A percentile compares a stretch with the other conserved stretches of the same genome.
Evolutionary conservation across 2,797 vertebrate genomes (phyloP).

Genomic region (Xiphorhynchus erythropygius): DNA sequence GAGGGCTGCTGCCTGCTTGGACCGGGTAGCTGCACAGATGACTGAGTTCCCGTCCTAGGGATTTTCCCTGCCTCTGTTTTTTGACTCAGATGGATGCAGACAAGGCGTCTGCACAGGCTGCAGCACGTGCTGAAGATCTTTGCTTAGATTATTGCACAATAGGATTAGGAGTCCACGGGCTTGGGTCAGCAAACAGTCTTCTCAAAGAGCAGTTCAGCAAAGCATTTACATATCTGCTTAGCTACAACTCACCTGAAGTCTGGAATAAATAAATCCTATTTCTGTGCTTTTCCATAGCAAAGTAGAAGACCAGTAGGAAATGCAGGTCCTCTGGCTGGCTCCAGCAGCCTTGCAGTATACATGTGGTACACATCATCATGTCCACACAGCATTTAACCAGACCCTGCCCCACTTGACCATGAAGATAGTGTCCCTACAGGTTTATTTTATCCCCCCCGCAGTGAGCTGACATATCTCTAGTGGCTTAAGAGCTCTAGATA

Average conservation of each 20-base stretch:
- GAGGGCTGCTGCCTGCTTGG: constrained; percentile 61
- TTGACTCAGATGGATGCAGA: not conserved
- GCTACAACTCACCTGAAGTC: not conserved
- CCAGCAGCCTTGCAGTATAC: not conserved
- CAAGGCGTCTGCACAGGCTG: not conserved
- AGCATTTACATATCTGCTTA: not conserved
- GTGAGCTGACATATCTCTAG: not conserved
- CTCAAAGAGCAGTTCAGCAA: not conserved
- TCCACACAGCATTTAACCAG: not conserved
- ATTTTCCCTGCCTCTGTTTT: constrained; percentile 53
- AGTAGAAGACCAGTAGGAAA: not conserved
- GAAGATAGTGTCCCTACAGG: not conserved
- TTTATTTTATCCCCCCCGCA: not conserved
- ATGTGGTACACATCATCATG: rapidly evolving
- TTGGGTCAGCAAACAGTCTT: not conserved
- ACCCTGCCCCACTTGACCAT: not conserved
- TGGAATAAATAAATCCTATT: not conserved
- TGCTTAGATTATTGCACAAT: not conserved
- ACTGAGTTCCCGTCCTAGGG: constrained; percentile 9
- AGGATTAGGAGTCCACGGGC: not conserved
- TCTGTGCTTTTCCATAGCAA: not conserved
- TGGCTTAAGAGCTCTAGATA: not conserved
- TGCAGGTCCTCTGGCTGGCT: not conserved
- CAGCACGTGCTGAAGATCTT: not conserved
- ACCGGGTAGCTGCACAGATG: constrained; percentile 1